phyloP scores from a whole-genome alignment of 2,797 vertebrate genomes.

The Mareca penelope region DNA sequence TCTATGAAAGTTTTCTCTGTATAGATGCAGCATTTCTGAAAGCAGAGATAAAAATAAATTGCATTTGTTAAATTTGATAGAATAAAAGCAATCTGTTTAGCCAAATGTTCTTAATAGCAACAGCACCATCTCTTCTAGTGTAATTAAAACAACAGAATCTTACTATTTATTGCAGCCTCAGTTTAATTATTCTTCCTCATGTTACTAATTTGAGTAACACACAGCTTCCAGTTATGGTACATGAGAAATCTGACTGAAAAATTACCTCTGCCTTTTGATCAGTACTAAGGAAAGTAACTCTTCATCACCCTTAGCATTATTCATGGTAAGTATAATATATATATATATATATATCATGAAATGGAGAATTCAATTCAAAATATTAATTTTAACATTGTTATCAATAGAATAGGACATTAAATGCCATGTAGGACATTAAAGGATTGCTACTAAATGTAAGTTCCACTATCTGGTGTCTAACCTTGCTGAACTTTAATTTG shows the following conservation, averaged over 20 bases:
- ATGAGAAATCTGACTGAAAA: neutral
- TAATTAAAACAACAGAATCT: constrained; percentile 18
- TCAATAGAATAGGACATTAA: neutral
- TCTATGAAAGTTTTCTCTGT: neutral
- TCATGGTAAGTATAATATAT: neutral
- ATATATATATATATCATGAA: neutral
- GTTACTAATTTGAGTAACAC: neutral
- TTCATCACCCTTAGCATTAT: neutral
- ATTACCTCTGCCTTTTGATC: neutral
- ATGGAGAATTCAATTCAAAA: neutral
- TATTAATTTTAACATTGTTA: neutral
- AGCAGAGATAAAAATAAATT: neutral
- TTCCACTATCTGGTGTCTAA: constrained; percentile 22
- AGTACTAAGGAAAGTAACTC: neutral
- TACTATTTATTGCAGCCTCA: neutral
- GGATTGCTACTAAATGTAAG: neutral
- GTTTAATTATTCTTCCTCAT: neutral
- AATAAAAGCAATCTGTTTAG: neutral
- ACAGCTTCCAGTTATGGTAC: neutral
- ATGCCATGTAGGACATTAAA: neutral
- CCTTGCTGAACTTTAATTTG: constrained; percentile 31
- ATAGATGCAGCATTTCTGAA: neutral
- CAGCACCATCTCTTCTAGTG: neutral
- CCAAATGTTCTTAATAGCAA: neutral
- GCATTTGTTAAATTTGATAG: neutral